phyloP scores from a whole-genome alignment of 2,888 invertebrate genomes.

The Perithous albicinctus region DNA sequence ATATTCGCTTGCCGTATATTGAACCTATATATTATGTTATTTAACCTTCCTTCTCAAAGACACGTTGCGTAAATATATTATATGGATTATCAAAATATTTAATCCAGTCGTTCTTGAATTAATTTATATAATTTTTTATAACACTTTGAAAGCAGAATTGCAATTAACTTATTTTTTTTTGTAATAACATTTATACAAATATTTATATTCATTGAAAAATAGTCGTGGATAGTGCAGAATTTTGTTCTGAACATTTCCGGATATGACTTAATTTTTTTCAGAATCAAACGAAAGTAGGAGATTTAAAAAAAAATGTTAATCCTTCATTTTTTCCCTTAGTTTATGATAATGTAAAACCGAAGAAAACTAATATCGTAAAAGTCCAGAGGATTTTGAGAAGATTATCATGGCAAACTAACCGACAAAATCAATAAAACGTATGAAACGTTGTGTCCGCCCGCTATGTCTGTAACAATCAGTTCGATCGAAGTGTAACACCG shows the following conservation, averaged over 20 bases:
- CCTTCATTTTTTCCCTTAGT: neutral
- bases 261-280: too few species aligned
- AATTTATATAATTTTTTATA: neutral
- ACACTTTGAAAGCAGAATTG: neutral
- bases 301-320: too few species aligned
- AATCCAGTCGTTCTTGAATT: too few species aligned
- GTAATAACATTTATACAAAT: neutral
- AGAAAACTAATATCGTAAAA: neutral
- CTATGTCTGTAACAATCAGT: neutral
- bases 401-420: neutral
- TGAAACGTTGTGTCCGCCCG: neutral
- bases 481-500: constrained; percentile 37
- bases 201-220: neutral
- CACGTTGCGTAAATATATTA: neutral
- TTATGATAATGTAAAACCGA: neutral
- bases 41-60: neutral
- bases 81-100: neutral
- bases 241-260: neutral
- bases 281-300: too few species aligned
- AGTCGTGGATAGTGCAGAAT: neutral
- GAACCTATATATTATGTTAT: neutral
- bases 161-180: neutral
- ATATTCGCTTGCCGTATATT: neutral
- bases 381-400: neutral
- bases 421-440: constrained; percentile 10